Base-by-base conservation (phyloP, 2,888 invertebrate species). In the Dynastes maya region DNA sequence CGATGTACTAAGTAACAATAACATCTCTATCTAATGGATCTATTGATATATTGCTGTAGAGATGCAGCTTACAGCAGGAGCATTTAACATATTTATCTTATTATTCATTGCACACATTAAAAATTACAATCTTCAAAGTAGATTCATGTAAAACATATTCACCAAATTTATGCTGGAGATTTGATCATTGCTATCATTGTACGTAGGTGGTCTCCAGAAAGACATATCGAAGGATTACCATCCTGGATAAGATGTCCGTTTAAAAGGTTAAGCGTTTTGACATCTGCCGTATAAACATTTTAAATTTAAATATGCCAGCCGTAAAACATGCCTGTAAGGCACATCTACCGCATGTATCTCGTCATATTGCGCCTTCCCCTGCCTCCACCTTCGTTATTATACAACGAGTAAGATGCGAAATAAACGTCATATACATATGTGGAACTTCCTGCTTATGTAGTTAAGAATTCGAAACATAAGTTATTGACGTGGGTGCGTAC, bases 261-360 rank as follows among this genome's bases (percentile, higher is more conserved):
- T 58, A 22, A 55, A 27, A 72, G 72, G 72, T 72, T 72, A 72
- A 72, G 72, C 61, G 53, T 55, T 72, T 72, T 72, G 72, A 72
- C 72, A 72, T 67, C 72, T 72, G 72, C 72, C 9, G 45, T 37
- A 72, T 72, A 72, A 72, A 72, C 55, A 72, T 58, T 72, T 61
- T 55, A 61, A 40, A 72, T 72, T 72, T 61, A 72, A 61, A 40
- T 72, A 22, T 40, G 65, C 45, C 8, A 37, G 32, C 27, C 72
- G 55, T 72, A 70, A 70, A 55, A n/a, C 45, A 67, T 45, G 22
- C 45, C 55, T 16, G 22, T 22, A 58, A 8, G 55, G 45, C 45
- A 67, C 16, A 45, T 67, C 11, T 40, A 45, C 65, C 65, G 32
- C 65, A 40, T 65, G 40, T 37, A 16, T 16, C 40, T 13, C 16